Percentiles rank a stretch among this genome's conserved stretches.
Conservation (phyloP, 1,140 invertebrate species). For the Macrobrachium rosenbergii region DNA sequence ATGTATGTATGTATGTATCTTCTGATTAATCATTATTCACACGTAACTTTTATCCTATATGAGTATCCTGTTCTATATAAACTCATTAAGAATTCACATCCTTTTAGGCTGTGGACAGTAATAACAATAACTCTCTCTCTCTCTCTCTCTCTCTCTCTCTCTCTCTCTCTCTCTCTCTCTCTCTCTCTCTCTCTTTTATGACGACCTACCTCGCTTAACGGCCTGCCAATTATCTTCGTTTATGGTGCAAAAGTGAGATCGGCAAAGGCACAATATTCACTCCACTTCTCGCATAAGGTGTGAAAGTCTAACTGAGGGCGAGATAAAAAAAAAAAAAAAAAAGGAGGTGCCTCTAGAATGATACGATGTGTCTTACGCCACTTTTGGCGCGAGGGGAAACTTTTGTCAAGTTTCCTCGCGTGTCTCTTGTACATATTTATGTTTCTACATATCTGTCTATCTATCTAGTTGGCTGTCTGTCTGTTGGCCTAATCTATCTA, state of each 20-base stretch:
- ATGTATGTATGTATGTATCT: neutral
- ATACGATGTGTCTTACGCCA: too few species aligned
- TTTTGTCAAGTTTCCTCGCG: neutral
- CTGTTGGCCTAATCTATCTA: neutral
- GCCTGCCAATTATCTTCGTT: neutral
- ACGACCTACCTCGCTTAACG: neutral
- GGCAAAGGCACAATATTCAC: too few species aligned
- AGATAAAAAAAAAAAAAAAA: too few species aligned
- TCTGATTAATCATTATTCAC: too few species aligned
- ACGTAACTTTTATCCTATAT: too few species aligned
- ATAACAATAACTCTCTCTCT: neutral
- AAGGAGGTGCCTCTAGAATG: too few species aligned
- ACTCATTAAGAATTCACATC: too few species aligned
- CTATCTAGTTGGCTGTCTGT: neutral
- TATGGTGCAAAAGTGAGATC: too few species aligned
- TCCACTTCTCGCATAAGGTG: too few species aligned
- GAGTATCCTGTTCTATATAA: too few species aligned
- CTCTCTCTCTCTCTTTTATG: constrained; percentile 17
- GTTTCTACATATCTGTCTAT: neutral
- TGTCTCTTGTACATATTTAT: neutral
- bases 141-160: constrained; percentile 1
- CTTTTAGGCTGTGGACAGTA: neutral
- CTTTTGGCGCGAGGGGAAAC: too few species aligned
- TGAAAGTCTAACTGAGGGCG: too few species aligned
- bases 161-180: constrained; percentile 45